Percentiles rank a stretch among this genome's conserved stretches.
phyloP scores from a whole-genome alignment of 2,888 invertebrate genomes.

The Oligia fasciuncula region DNA sequence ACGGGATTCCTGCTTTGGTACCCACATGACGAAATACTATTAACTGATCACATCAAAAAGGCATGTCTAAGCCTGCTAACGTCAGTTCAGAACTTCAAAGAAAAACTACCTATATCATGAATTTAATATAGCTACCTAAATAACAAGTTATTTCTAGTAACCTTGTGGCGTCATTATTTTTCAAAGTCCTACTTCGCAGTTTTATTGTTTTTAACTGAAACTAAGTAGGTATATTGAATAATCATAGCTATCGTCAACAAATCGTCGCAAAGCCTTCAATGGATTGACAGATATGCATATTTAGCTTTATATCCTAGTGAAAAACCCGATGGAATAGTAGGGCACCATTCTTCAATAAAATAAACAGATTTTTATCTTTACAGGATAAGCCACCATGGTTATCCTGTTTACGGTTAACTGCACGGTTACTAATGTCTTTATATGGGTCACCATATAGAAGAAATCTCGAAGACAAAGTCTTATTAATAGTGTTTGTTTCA shows the following conservation, averaged over 20 bases:
- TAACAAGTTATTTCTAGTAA: constrained; percentile 27
- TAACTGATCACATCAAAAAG: not conserved
- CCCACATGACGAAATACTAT: not conserved
- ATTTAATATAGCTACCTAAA: constrained; percentile 20
- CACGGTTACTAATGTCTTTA: too few species aligned
- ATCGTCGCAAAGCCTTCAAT: too few species aligned
- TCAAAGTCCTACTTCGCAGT: not conserved
- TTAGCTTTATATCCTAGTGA: not conserved
- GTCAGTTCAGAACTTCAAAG: constrained; percentile 28
- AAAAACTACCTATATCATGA: constrained; percentile 33
- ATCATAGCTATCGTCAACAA: not conserved
- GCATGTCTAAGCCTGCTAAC: not conserved
- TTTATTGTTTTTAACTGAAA: not conserved
- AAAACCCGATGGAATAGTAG: not conserved
- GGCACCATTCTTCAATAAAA: too few species aligned
- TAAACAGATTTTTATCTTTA: too few species aligned
- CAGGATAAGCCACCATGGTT: too few species aligned
- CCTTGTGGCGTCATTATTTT: not conserved
- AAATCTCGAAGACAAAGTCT: too few species aligned
- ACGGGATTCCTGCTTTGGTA: not conserved
- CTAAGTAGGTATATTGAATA: not conserved
- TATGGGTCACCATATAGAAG: too few species aligned
- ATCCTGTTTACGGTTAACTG: too few species aligned
- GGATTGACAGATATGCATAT: not conserved
- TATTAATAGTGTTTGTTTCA: too few species aligned